phyloP scores from a whole-genome alignment of 23 tunicate genomes.

The Trididemnum nubilum region DNA sequence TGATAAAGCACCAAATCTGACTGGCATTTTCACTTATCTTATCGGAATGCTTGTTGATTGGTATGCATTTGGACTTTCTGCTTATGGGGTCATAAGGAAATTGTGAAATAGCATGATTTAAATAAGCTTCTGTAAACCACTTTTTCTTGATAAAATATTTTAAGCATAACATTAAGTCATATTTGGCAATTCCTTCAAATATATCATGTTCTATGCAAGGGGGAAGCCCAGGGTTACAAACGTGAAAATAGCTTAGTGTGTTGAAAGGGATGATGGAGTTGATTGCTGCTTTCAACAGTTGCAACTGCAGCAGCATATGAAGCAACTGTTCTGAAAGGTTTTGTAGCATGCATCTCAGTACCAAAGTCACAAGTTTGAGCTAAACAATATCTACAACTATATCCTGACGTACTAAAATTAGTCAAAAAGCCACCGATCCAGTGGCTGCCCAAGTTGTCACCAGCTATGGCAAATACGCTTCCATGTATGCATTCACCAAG shows the following conservation, averaged over 20 bases:
- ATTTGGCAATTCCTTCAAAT: slow-evolving; percentile 46
- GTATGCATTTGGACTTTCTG: background rate
- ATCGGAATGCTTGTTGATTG: background rate
- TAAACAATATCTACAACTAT: slow-evolving; percentile 1
- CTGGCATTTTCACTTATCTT: slow-evolving; percentile 42
- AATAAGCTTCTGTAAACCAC: background rate
- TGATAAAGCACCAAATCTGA: slow-evolving; percentile 51
- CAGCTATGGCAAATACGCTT: background rate
- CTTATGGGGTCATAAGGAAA: background rate
- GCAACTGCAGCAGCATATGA: background rate
- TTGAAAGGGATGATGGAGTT: slow-evolving; percentile 1
- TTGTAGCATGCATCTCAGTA: background rate
- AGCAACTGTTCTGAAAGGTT: background rate
- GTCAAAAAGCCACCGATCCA: background rate
- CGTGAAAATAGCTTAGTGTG: slow-evolving; percentile 10
- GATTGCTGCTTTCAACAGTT: background rate
- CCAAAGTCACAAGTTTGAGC: background rate
- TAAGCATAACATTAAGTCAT: slow-evolving; percentile 40
- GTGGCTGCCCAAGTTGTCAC: background rate
- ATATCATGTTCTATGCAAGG: slow-evolving; percentile 46
- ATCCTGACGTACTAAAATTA: background rate
- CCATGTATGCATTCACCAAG: background rate
- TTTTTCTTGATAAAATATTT: slow-evolving; percentile 1
- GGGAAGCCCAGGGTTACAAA: slow-evolving; percentile 32
- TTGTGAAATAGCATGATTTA: background rate